Base-by-base conservation (phyloP, 1,140 invertebrate species). In the Lepidurus packardi region DNA sequence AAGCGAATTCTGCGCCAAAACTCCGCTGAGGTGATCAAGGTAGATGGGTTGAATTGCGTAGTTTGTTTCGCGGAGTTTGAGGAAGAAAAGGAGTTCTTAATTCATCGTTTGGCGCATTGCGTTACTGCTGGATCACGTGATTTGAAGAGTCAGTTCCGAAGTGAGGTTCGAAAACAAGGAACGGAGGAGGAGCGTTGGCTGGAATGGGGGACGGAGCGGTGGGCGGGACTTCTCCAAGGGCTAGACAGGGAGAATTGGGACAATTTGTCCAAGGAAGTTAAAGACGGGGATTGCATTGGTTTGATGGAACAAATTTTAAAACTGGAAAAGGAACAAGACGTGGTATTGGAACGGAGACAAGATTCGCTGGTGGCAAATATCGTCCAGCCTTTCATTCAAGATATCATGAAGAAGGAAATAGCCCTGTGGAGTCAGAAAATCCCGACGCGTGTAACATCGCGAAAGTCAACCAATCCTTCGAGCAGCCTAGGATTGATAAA, bases 351-450 rank as follows among this genome's bases (percentile, higher is more conserved):
- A n/a, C 21, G 4, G 13, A 4, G 16, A 65, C 53, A 65, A 16
- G 53, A 65, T 16, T 65, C 53, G 16, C 53, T 65, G 21, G 53
- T 65, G 53, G 53, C 53, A 7, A 65, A 21, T 65, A 65, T 65
- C 21, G 53, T 65, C 53, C 53, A 65, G 21, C 53, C 53, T 65
- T 65, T 65, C 53, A 65, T 65, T 65, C 53, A 65, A 21, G 53
- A 65, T n/a, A 65, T 65, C 21, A 65, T 65, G 53, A 65, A 65
- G 13, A 65, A 65, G 21, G 53, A 65, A 16, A 65, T 65, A 21
- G 53, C 53, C 53, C 3, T 65, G 53, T 65, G 53, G 53, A 65
- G 53, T 8, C 53, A 65, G 53, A 65, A 16, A 4, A 65, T 13
- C 53, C 6, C 53, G 53, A 65, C 53, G 1, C 34, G 34, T 3